These are phyloP conservation scores for Sandelia bainsii DNA, from an alignment of 2,797 vertebrate genomes.

Conservation along the genomic window DNA sequence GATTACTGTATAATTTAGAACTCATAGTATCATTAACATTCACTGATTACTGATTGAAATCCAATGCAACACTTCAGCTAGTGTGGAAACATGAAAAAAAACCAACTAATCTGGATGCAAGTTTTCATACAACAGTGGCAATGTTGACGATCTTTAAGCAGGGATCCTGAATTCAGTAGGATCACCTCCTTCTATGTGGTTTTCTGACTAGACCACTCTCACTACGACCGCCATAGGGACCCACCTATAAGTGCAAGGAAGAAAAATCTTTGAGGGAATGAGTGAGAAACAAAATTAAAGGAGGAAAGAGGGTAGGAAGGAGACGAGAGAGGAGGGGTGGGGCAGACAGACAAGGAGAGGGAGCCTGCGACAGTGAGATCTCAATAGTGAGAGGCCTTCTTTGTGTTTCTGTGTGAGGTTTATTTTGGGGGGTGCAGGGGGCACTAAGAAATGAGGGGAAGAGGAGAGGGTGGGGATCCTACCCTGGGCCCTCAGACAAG, in stretches of 20 bases:
- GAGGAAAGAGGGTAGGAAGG: constrained; percentile 12
- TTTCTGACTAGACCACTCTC: constrained; percentile 24
- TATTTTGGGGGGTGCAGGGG: constrained; percentile 76
- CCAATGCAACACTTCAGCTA: background rate
- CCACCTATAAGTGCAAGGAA: constrained; percentile 15
- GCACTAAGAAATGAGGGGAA: constrained; percentile 71
- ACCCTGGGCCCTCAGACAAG: constrained; percentile 80
- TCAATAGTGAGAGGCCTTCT: constrained; percentile 85
- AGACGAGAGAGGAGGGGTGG: constrained; percentile 1
- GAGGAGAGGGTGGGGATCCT: constrained; percentile 75
- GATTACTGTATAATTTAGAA: constrained; percentile 6
- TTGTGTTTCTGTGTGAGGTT: constrained; percentile 83
- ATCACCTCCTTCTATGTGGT: background rate
- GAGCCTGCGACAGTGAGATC: constrained; percentile 81
- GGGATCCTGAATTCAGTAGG: constrained; percentile 6
- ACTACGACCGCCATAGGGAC: constrained; percentile 3
- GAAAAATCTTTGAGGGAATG: constrained; percentile 37
- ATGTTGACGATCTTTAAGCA: background rate
- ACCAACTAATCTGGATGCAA: background rate
- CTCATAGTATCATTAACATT: background rate
- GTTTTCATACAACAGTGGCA: background rate
- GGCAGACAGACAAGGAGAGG: constrained; percentile 71
- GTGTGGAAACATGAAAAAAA: constrained; percentile 8
- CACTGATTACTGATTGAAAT: constrained; percentile 4
- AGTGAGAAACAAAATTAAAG: constrained; percentile 28